These are phyloP conservation scores for Daktulosphaira vitifoliae DNA, from an alignment of 1,140 invertebrate species.

Conservation along the genomic window DNA sequence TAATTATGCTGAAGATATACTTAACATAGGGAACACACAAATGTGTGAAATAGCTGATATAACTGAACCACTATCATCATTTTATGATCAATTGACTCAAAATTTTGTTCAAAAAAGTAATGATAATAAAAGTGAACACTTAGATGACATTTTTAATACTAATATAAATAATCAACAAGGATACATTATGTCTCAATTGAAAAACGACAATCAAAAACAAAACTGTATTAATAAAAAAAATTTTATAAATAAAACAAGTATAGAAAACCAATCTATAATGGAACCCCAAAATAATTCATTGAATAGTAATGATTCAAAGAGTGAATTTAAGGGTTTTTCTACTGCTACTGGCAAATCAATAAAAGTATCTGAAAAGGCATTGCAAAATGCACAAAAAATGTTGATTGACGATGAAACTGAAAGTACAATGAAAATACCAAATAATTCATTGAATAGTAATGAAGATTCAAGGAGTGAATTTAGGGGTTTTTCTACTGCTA, in stretches of 20 bases:
- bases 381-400: background rate
- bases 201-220: no score
- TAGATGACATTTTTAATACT: background rate
- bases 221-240: no score
- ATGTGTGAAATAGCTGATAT: conserved; percentile 33
- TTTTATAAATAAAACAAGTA: no score
- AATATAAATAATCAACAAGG: no score
- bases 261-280: no score
- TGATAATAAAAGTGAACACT: background rate
- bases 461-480: background rate
- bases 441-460: background rate
- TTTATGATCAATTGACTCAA: conserved; percentile 22
- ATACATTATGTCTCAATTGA: no score
- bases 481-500: background rate
- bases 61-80: conserved; percentile 24
- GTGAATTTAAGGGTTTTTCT: background rate
- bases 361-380: background rate
- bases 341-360: conserved; percentile 1
- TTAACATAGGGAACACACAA: conserved; percentile 19
- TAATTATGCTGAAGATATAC: no score
- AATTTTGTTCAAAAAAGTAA: background rate
- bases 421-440: no score
- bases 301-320: no score
- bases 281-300: no score
- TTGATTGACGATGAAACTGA: background rate